Evolutionary conservation across 2,888 invertebrate species (phyloP), one percentile per base, ranked within the genome.

Genomic region (Dasypogon diadema): DNA sequence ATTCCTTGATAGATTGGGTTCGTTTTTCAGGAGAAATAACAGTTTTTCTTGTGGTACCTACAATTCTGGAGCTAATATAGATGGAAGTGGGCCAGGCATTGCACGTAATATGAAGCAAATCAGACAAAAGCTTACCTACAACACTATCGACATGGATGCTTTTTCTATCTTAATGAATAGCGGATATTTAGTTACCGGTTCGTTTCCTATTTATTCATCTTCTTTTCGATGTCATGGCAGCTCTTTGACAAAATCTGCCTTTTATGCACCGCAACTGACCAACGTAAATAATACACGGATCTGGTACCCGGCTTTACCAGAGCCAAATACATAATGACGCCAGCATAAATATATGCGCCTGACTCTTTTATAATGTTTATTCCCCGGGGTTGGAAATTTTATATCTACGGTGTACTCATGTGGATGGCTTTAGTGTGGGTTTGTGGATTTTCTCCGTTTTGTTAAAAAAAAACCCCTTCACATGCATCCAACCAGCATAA

Each of bases 301-400:
- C 21, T 21, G 16, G 51, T 6, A 37, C 18, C 26, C 54, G 70
- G 34, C 18, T 30, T 54, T 21, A 10, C 54, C 24, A 30, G 8
- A 6, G 14, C 70, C 54, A 54, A 70, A 70, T 70, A 70, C 70
- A 70, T 70, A 70, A 70, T 70, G 54, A 70, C 30, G 54, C 51
- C 54, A 70, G 70, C 37, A 70, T 70, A 70, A 70, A 54, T 70
- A 70, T 70, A 54, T 54, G 70, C 70, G 51, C 70, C 70, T 51
- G 70, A 70, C 70, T 70, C 70, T 70, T 70, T 70, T 54, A 70
- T 70, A 70, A 70, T 70, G 70, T 70, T 70, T 70, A 70, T 54
- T 54, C 54, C 70, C 51, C 12, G 70, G 51, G 54, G 34, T 16
- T 16, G 26, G 30, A 21, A 70, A 51, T 70, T 70, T 70, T 70